Base-by-base conservation (phyloP, 2,888 invertebrate species). In the Malthinus seriepunctatus region DNA sequence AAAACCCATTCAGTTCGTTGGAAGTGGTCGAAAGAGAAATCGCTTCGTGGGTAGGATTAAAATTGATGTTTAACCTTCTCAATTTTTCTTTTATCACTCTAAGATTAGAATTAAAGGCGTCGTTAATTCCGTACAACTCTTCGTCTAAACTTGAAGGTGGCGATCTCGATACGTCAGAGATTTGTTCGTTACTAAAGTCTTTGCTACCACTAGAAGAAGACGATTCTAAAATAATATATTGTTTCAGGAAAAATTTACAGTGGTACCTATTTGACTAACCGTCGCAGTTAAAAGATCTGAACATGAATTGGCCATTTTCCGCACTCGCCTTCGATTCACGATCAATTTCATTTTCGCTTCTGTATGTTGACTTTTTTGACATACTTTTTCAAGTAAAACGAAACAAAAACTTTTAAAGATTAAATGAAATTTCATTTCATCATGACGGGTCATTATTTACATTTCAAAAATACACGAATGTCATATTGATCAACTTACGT, bases 351-450 rank as follows among this genome's bases (percentile, higher is more conserved):
- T 53, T 62, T 44, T 50, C 54, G 44, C 49, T 60, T 59, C 42
- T 55, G 35, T 50, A 35, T 34, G 51, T 54, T 46, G 55, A 57
- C 47, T 64, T 62, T 57, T 64, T 64, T 55, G 64, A 64, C 64
- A 64, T 64, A 54, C 51, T 56, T 53, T 38, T 44, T 1, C 15
- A 8, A 50, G 38, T 9, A 54, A 51, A 54, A 48, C 49, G 23
- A 56, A 57, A 60, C 51, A 60, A 55, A 57, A 56, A 53, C 45
- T 11, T 51, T 46, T 37, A 38, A 49, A 35, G 49, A 44, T 47
- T 56, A 51, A 37, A 56, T 58, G 50, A 56, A 52, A 51, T 44
- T 52, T 54, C 57, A 60, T 62, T 64, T 56, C 47, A 53, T 51
- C 49, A 42, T 54, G 60, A 62, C 55, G 42, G 50, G 47, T 60